Percentiles rank a stretch among this genome's conserved stretches.
phyloP scores from a whole-genome alignment of 2,888 invertebrate species.

The Cephus runcator region DNA sequence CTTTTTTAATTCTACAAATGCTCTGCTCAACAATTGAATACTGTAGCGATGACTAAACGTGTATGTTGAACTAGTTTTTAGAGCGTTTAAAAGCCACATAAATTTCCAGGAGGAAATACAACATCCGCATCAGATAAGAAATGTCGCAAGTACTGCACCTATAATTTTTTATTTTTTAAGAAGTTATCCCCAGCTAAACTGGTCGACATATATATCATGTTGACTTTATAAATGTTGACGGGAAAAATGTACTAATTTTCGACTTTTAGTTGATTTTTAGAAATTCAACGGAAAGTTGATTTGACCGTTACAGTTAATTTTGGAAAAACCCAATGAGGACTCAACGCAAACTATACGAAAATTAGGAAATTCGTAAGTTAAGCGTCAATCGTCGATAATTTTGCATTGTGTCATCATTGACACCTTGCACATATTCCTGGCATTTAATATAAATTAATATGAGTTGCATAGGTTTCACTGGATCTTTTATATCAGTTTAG shows the following conservation, averaged over 20 bases:
- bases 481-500: background rate
- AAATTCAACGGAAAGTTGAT: constrained; percentile 3
- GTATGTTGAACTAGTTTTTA: background rate
- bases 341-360: background rate
- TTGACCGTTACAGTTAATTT: constrained; percentile 9
- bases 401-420: too few relatives aligned
- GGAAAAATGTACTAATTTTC: background rate
- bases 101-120: constrained; percentile 23
- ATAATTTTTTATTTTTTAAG: background rate
- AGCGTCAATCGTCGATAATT: too few relatives aligned
- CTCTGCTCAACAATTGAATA: background rate
- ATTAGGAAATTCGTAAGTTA: too few relatives aligned
- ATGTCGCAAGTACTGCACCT: background rate
- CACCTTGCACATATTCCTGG: too few relatives aligned
- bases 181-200: background rate
- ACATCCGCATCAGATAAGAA: constrained; percentile 26
- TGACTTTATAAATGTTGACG: background rate
- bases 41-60: background rate
- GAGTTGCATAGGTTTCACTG: background rate
- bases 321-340: constrained; percentile 9
- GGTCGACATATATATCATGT: background rate
- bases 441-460: too few relatives aligned
- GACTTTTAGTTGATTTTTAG: too few relatives aligned
- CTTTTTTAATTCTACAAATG: background rate
- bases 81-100: background rate